Evolutionary conservation across 2,888 invertebrate genomes (phyloP), one percentile per base, ranked within the genome.

Genomic region (Drosophila stalkeri): DNA sequence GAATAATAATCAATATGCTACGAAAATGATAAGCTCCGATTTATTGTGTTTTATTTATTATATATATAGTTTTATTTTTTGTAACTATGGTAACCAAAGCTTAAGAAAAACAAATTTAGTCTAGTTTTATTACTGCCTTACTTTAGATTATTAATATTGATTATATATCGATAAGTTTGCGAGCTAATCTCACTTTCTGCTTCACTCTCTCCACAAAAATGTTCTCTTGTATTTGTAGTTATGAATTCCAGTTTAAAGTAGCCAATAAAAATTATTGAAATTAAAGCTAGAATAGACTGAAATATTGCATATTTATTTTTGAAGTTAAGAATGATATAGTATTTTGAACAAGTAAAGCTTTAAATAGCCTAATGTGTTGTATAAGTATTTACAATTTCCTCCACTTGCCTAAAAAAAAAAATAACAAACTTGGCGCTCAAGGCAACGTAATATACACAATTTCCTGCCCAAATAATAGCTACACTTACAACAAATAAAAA

Each of bases 381-480:
- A 6, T 2, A 27, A 23, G 27, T 11, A 4, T 35, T 8, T 47
- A 31, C 12, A 43, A 31, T 68, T 39, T 23, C 51, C 23, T 37
- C 6, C 4, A 62, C 31, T 57, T 14, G 27, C 18, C 41, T 9
- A 35, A 52, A 55, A 60, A 43, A 41, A 33, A n/a, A n/a, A 27
- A 49, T 39, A 64, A 47, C 37, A 44, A 33, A 33, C n/a, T 39
- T 23, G n/a, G n/a, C 41, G 16, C 66, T 75, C 76, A 75, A 75
- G 71, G 75, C 76, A 56, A 75, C 43, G 51, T 55, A 69, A 71
- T 57, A 52, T 69, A 54, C 46, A 61, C 59, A 64, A 76, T 75
- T 67, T 75, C 66, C 76, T 72, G 75, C 66, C 64, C 31, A 66
- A 67, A 61, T 57, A 56, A 54, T 31, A 64, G 54, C 46, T 54